Evolutionary conservation across 2,888 invertebrate genomes (phyloP), one percentile per base, ranked within the genome.

Genomic region (Platycnemis pennipes): DNA sequence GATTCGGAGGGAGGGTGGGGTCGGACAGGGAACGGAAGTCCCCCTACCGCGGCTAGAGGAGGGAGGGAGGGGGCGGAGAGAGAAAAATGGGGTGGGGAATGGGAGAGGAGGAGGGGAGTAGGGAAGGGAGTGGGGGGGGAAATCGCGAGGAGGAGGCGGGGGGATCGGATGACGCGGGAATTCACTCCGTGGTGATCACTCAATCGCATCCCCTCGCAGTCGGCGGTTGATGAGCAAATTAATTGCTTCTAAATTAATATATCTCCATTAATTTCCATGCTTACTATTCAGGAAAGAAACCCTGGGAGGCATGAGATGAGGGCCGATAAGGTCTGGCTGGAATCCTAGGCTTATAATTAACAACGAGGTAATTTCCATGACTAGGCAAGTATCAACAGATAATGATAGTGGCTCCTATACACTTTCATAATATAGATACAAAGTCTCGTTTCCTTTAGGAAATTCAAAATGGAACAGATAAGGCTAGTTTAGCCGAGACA

Each of bases 191-290:
- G 77, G 37, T 37, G 77, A 77, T 37, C 77, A 77, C 77, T 77
- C 77, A 77, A 77, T 77, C 77, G 77, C 77, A 77, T 77, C 77
- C 37, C 77, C 13, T 13, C 11, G 11, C 77, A 37, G 77, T 37
- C 77, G 77, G 31, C 31, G 77, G 31, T 37, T 77, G 77, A 77
- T 77, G 77, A 77, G 77, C 77, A 77, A 77, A 77, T 77, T 77
- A 77, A 77, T 77, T 77, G 77, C 77, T 77, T 77, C 37, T 77
- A 77, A 77, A 77, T 77, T 77, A 77, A 77, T 37, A 77, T 11
- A 77, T 77, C 77, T 77, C 77, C 77, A 77, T 77, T 77, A 77
- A 77, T 77, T 77, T 77, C 77, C 77, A 77, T 77, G 77, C 31
- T 13, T 11, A n/a, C 37, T 37, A 77, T 77, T 37, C 77, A 37